phyloP scores from a whole-genome alignment of 2,888 invertebrate species.

The Augiades crinisus region DNA sequence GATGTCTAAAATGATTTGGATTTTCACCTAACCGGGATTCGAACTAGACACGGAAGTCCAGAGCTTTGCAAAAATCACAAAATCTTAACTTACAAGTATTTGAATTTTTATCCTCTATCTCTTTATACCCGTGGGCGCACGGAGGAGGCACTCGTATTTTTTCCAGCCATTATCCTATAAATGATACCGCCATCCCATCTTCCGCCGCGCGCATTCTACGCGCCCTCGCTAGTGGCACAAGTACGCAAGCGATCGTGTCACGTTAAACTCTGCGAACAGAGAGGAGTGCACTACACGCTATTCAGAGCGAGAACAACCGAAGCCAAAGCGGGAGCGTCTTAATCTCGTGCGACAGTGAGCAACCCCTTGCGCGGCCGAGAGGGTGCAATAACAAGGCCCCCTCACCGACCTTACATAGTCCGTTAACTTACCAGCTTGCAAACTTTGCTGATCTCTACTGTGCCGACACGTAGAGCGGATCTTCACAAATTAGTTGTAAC shows the following conservation, averaged over 20 bases:
- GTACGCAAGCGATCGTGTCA: conserved; percentile 37
- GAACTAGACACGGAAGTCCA: no score
- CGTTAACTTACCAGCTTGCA: conserved; percentile 59
- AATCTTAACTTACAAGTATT: not conserved
- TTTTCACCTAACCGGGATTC: no score
- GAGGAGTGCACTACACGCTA: conserved; percentile 49
- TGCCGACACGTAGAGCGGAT: conserved; percentile 65
- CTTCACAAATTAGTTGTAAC: conserved; percentile 66
- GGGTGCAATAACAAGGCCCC: conserved; percentile 75
- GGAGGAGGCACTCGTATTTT: not conserved
- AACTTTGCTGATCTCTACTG: conserved; percentile 75
- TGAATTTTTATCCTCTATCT: not conserved
- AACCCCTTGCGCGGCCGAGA: conserved; percentile 75
- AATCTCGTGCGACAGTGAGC: conserved; percentile 73
- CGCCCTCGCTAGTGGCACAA: conserved; percentile 18
- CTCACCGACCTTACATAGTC: conserved; percentile 54
- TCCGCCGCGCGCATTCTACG: conserved; percentile 3
- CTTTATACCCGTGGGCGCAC: not conserved
- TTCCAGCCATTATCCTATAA: conserved; percentile 20
- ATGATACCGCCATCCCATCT: not conserved
- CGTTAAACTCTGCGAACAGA: conserved; percentile 47
- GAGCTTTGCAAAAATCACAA: not conserved
- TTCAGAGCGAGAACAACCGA: conserved; percentile 57
- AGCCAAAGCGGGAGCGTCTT: conserved; percentile 67
- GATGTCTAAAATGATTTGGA: no score